Conservation (phyloP, 2,113 vertebrate genomes). For the Equus quagga region DNA sequence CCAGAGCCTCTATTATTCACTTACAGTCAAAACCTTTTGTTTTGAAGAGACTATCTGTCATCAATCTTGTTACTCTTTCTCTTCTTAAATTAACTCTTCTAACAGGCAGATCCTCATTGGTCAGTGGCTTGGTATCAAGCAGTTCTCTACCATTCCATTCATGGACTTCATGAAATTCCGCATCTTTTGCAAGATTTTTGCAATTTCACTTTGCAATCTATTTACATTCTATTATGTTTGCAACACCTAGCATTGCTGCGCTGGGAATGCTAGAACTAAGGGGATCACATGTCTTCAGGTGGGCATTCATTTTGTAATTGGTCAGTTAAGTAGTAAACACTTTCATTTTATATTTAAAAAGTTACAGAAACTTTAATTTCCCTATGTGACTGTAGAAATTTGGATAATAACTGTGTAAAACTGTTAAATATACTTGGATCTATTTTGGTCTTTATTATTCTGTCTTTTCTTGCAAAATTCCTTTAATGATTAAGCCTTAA, state of each 20-base stretch:
- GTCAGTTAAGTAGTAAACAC: neutral
- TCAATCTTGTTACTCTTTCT: neutral
- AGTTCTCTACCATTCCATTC: neutral
- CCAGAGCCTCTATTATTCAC: neutral
- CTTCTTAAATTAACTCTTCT: neutral
- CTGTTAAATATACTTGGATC: neutral
- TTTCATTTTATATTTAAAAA: neutral
- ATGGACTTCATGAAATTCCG: neutral
- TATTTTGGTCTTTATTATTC: constrained; percentile 38
- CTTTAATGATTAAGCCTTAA: neutral
- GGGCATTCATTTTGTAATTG: neutral
- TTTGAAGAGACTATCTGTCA: neutral
- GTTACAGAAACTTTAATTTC: neutral
- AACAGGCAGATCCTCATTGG: neutral
- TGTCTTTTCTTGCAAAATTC: neutral
- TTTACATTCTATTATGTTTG: neutral
- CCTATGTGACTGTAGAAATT: neutral
- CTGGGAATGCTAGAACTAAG: neutral
- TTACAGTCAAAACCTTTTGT: neutral
- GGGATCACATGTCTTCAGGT: neutral
- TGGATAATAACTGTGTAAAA: neutral
- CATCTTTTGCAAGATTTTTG: neutral
- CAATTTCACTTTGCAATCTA: neutral
- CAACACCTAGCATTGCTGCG: neutral
- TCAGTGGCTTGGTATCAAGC: neutral